phyloP scores from a whole-genome alignment of 1,140 invertebrate species.

The Drosophila willistoni region DNA sequence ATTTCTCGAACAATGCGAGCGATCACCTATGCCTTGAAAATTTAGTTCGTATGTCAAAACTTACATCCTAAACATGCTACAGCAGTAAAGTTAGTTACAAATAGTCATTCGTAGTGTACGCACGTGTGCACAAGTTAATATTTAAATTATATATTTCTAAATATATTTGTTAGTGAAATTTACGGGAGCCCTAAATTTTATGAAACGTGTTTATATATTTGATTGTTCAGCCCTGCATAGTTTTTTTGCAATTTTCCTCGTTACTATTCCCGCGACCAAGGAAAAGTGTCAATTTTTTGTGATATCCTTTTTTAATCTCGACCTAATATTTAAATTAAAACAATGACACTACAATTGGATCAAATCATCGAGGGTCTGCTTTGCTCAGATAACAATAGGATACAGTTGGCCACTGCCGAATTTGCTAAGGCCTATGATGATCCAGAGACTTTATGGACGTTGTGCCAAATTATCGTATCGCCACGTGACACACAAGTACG shows the following conservation, averaged over 20 bases:
- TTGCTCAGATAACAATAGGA: conserved; percentile 76
- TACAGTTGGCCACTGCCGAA: conserved; percentile 86
- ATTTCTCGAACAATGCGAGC: too few species aligned
- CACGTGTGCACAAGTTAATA: too few species aligned
- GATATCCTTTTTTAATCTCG: neutral
- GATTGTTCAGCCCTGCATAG: neutral
- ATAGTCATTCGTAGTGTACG: too few species aligned
- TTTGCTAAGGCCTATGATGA: conserved; percentile 87
- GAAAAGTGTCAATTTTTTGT: neutral
- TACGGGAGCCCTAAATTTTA: neutral
- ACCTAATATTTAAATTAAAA: neutral
- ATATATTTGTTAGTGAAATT: neutral
- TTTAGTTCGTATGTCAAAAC: too few species aligned
- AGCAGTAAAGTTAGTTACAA: too few species aligned
- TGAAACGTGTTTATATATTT: neutral
- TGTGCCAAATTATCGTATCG: conserved; percentile 86
- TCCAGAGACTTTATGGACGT: conserved; percentile 85
- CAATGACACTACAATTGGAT: conserved; percentile 58
- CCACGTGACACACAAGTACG: conserved; percentile 86
- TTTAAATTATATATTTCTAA: too few species aligned
- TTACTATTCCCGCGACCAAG: neutral
- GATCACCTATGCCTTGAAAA: too few species aligned
- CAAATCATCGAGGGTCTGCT: conserved; percentile 71
- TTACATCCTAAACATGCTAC: too few species aligned
- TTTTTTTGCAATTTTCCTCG: neutral